Conservation (phyloP, 2,113 vertebrate genomes). For the Glaucidium brasilianum region DNA sequence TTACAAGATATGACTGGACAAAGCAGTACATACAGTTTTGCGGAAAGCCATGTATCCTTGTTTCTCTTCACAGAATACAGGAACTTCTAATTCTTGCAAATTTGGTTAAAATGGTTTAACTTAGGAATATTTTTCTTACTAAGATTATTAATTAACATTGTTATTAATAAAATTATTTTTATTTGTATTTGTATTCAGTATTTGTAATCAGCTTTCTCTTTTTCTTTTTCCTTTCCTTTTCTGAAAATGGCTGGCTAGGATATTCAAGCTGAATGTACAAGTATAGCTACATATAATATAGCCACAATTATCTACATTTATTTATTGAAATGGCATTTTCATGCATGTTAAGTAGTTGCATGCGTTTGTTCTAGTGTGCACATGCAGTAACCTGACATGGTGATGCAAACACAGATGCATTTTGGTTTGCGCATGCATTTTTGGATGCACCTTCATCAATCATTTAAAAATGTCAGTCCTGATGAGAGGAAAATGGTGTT, state of each 20-base stretch:
- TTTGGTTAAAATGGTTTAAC: neutral
- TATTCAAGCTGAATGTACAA: slow-evolving; percentile 60
- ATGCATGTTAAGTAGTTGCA: slow-evolving; percentile 60
- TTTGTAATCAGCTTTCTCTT: slow-evolving; percentile 61
- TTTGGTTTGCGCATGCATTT: slow-evolving; percentile 57
- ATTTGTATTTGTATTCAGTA: slow-evolving; percentile 32
- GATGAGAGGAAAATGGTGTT: slow-evolving; percentile 1
- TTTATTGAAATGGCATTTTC: slow-evolving; percentile 50
- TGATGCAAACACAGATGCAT: slow-evolving; percentile 59
- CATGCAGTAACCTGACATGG: slow-evolving; percentile 49
- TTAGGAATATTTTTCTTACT: neutral
- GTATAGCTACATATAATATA: slow-evolving; percentile 55
- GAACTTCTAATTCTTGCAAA: neutral
- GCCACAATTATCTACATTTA: slow-evolving; percentile 45
- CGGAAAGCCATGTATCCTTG: neutral
- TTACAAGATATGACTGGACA: neutral
- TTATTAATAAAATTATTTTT: slow-evolving; percentile 27
- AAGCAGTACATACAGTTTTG: neutral
- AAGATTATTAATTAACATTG: neutral
- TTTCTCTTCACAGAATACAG: neutral
- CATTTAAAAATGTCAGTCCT: slow-evolving; percentile 33
- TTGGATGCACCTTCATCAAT: slow-evolving; percentile 55
- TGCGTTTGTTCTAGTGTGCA: slow-evolving; percentile 54
- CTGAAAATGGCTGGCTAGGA: slow-evolving; percentile 65
- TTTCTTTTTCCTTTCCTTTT: slow-evolving; percentile 58